Evolutionary conservation across 2,888 invertebrate species (phyloP).

Genomic region (Subacronicta megacephala): DNA sequence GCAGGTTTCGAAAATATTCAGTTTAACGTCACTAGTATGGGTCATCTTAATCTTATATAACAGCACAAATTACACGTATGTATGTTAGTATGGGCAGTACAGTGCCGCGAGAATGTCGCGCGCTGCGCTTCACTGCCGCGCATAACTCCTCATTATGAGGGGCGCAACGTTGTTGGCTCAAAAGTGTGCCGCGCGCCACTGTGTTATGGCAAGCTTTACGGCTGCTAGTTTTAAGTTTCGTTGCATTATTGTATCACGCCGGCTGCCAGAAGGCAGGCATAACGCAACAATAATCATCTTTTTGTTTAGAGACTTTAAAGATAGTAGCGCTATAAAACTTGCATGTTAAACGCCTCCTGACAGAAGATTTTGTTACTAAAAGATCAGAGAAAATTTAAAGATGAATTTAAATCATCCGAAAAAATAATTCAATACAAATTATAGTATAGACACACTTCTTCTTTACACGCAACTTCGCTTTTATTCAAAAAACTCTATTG

Average conservation of each 20-base stretch:
- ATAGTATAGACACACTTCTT: no score
- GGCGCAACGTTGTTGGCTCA: constrained; percentile 47
- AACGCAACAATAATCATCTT: not conserved
- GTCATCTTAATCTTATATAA: not conserved
- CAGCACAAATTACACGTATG: no score
- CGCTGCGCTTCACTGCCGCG: constrained; percentile 10
- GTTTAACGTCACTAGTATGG: not conserved
- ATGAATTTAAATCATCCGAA: no score
- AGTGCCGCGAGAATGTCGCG: no score
- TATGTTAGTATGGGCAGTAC: no score
- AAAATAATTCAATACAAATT: no score
- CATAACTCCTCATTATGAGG: constrained; percentile 52
- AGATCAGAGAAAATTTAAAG: no score
- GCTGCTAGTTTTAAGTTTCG: constrained; percentile 35
- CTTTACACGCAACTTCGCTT: not conserved
- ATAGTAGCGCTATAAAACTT: no score
- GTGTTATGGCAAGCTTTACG: constrained; percentile 34
- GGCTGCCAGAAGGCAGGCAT: not conserved
- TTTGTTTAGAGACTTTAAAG: no score
- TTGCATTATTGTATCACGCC: constrained; percentile 33
- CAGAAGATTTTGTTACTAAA: no score
- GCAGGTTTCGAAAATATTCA: not conserved
- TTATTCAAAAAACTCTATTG: constrained; percentile 4
- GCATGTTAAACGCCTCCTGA: no score
- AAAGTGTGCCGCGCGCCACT: constrained; percentile 27